These are phyloP conservation scores for Sinocyclocheilus grahami DNA, from an alignment of 2,113 vertebrate species.

Conservation along the genomic window DNA sequence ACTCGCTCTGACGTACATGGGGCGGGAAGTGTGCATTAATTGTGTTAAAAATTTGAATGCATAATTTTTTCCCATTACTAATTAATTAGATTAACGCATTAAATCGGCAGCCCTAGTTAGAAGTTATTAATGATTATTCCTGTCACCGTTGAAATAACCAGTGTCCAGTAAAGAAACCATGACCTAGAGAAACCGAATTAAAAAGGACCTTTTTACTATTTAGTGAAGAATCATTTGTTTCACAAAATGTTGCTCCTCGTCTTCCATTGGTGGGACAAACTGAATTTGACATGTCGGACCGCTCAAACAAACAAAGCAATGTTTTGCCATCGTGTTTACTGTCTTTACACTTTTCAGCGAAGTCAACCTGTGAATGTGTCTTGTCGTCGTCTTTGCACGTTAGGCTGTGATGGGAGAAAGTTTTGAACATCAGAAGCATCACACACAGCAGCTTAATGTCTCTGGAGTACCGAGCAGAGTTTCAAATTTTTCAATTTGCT, in stretches of 20 bases:
- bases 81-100: too few species aligned
- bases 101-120: too few species aligned
- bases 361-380: background rate
- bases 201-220: too few species aligned
- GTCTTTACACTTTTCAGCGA: background rate
- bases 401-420: background rate
- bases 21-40: too few species aligned
- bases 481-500: background rate
- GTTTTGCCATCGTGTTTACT: background rate
- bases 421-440: background rate
- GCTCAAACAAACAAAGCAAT: background rate
- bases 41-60: too few species aligned
- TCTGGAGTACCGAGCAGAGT: background rate
- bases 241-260: background rate
- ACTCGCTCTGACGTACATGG: too few species aligned
- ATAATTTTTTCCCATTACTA: too few species aligned
- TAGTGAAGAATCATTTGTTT: too few species aligned
- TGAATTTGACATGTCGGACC: background rate
- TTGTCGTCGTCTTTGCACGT: background rate
- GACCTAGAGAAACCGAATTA: too few species aligned
- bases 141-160: too few species aligned
- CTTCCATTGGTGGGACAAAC: background rate
- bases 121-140: too few species aligned
- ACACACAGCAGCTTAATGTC: background rate
- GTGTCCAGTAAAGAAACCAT: too few species aligned